Conservation (phyloP, 30 jellyfish, hydroid and myxozoan genomes). For the Clytia hemisphaerica region DNA sequence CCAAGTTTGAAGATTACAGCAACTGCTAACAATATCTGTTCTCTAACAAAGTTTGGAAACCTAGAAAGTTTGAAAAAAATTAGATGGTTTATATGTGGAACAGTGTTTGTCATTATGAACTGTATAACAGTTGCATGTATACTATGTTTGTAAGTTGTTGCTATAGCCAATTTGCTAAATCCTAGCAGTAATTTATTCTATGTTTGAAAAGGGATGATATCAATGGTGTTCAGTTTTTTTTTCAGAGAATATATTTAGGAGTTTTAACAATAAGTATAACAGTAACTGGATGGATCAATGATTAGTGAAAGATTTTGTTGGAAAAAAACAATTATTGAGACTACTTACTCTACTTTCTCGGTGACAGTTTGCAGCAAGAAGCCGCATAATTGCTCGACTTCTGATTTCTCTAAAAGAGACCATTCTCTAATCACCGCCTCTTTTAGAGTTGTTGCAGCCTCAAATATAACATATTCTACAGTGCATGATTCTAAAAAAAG, state of each 20-base stretch:
- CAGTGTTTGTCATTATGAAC: too few species aligned
- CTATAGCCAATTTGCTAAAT: too few species aligned
- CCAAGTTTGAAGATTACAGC: conserved; percentile 93
- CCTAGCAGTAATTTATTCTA: too few species aligned
- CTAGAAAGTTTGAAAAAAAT: conserved; percentile 27
- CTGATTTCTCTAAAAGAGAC: conserved; percentile 58
- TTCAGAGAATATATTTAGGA: too few species aligned
- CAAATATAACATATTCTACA: conserved; percentile 76
- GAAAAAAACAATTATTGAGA: too few species aligned
- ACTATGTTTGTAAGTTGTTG: too few species aligned
- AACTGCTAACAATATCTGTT: conserved; percentile 79
- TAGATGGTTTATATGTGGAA: neutral
- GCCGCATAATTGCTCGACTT: conserved; percentile 52
- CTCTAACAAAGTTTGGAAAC: conserved; percentile 67
- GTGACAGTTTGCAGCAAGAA: conserved; percentile 56
- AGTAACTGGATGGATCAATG: too few species aligned
- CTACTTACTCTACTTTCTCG: conserved; percentile 47
- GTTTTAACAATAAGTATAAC: too few species aligned
- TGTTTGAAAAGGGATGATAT: too few species aligned
- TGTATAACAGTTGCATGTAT: too few species aligned
- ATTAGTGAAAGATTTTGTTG: too few species aligned
- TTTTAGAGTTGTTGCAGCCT: conserved; percentile 76
- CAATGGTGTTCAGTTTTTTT: too few species aligned
- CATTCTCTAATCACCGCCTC: conserved; percentile 89
- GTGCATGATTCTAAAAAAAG: conserved; percentile 36